These are phyloP conservation scores for Callionymus lyra DNA, from an alignment of 2,113 vertebrate genomes.

Conservation along the genomic window DNA sequence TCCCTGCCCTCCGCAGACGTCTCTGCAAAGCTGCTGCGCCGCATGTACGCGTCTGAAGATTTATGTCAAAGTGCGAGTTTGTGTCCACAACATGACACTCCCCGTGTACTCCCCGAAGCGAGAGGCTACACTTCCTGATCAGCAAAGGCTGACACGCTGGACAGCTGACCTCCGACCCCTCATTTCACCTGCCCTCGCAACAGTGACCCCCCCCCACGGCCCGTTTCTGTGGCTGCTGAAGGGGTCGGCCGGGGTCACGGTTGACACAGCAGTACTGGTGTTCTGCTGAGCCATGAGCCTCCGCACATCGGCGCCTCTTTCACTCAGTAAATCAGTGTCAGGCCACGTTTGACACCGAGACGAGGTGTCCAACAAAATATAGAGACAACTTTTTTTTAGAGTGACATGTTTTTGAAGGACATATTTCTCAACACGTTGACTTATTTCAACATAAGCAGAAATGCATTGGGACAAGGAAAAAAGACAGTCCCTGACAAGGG, in stretches of 20 bases:
- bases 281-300: conserved; percentile 54
- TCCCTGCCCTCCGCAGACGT: conserved; percentile 14
- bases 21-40: conserved; percentile 16
- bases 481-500: too few relatives aligned
- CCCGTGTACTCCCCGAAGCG: conserved; percentile 57
- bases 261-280: conserved; percentile 66
- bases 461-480: too few relatives aligned
- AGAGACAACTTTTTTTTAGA: too few relatives aligned
- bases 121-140: conserved; percentile 64
- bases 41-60: conserved; percentile 48
- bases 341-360: conserved; percentile 12
- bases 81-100: conserved; percentile 58
- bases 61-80: conserved; percentile 52
- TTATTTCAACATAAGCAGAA: too few relatives aligned
- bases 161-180: conserved; percentile 56
- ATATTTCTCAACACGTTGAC: too few relatives aligned
- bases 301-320: conserved; percentile 44
- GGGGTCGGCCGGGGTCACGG: conserved; percentile 52
- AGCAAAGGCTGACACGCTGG: conserved; percentile 62
- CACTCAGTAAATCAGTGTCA: conserved; percentile 57
- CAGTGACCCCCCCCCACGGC: conserved; percentile 26
- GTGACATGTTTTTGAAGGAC: too few relatives aligned
- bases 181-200: conserved; percentile 56
- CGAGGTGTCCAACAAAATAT: too few relatives aligned
- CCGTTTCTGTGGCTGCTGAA: conserved; percentile 38